Conservation (phyloP, 2,797 vertebrate species). For the Sebastes iracundus region DNA sequence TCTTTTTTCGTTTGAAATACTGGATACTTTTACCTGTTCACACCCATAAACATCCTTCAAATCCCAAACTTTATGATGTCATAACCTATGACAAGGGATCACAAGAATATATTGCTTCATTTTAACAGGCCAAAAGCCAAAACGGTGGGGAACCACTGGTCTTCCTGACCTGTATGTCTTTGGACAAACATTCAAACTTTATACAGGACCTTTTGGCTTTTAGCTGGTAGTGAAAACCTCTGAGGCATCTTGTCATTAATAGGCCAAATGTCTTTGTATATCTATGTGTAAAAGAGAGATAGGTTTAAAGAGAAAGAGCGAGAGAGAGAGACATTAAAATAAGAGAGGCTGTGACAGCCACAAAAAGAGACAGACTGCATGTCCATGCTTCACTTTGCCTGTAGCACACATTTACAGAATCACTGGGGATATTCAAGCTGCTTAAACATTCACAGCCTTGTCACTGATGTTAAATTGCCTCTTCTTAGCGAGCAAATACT, state of each 20-base stretch:
- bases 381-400: constrained; percentile 14
- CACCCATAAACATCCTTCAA: background rate
- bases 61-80: background rate
- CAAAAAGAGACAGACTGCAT: constrained; percentile 9
- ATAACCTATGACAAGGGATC: background rate
- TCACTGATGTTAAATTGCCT: constrained; percentile 53
- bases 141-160: background rate
- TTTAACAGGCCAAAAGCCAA: background rate
- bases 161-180: background rate
- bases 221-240: background rate
- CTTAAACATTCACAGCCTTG: constrained; percentile 51
- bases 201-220: background rate
- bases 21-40: background rate
- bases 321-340: background rate
- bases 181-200: background rate
- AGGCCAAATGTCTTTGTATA: background rate
- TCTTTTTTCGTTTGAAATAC: background rate
- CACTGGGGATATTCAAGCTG: constrained; percentile 27
- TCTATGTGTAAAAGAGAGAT: background rate
- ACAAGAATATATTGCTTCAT: background rate
- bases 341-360: constrained; percentile 8
- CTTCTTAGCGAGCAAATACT: constrained; percentile 23
- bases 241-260: background rate
- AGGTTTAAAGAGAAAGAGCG: background rate
- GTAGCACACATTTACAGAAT: constrained; percentile 28